Base-by-base conservation (phyloP, 2,113 vertebrate genomes). In the Picathartes gymnocephalus region DNA sequence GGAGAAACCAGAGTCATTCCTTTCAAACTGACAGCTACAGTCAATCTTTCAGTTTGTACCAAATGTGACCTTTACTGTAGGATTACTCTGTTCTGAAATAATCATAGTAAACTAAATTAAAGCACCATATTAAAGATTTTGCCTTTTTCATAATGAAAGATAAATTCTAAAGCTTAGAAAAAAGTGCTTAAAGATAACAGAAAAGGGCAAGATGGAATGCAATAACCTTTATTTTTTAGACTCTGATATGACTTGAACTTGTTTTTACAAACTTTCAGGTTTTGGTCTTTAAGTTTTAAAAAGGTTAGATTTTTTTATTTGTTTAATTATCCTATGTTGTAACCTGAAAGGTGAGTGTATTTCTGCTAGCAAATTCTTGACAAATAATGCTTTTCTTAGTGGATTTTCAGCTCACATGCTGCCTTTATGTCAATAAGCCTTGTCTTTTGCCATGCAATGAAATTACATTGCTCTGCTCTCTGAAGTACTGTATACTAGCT, bases 1-100 rank as follows among this genome's bases (percentile, higher is more conserved):
- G 27, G 28, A 81, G 57, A 64, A 89, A 61, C 19, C 57, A 72
- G 18, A 64, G 20, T 66, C 1, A 14, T 62, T 87, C 13, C 21
- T 89, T 82, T 78, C 35, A 82, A 83, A 33, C 33, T 42, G 37
- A 33, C 27, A 79, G 47, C 39, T 66, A 33, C 35, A 58, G 50
- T 85, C 39, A 58, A 37, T 44, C 40, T 72, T 82, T 35, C 16
- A 37, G 19, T 92, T 80, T 81, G 24, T 73, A 65, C 10, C 7
- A 69, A 62, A 83, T 31, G 18, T 90, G 68, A 70, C 84, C 87
- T 97, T 96, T 96, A 30, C 51, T 88, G 54, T 82, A 80, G 66
- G 42, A 94, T 92, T 88, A 25, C 9, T 7, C 7, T 58, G 66
- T 87, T 87, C 48, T 73, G 90, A 72, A 90, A 65, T 77, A 77